Base-by-base conservation (phyloP, 2,888 invertebrate genomes). In the Apantesis nais region DNA sequence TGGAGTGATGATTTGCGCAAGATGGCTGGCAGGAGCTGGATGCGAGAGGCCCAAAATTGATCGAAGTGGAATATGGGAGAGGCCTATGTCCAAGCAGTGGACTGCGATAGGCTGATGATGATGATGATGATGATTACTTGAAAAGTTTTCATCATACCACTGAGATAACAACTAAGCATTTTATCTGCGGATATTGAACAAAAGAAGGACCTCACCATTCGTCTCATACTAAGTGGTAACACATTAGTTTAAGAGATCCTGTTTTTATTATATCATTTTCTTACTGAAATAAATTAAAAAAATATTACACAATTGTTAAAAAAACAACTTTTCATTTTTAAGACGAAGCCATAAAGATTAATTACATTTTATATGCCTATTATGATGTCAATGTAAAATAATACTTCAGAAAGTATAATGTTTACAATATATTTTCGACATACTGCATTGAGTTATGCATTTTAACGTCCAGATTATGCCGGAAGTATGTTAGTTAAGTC, bases 371-470 rank as follows among this genome's bases (percentile, higher is more conserved):
- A 48, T 31, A 48, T 41, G 29, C 5, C n/a, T 55, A 71, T 63
- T 60, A 72, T 48, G 2, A 62, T 63, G 69, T 68, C 29, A 71
- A 58, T 68, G 62, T 70, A 71, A 74, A 67, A 62, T 71, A 74
- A 70, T 73, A 68, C 52, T 61, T 60, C n/a, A 65, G 65, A 72
- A 73, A 73, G 72, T 68, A 44, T 37, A 58, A 75, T 70, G 76
- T 73, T 69, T 48, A 19, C 75, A 71, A 74, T 69, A 77, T 34
- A 58, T 52, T 52, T 52, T 52, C n/a, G n/a, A n/a, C 52, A n/a
- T 58, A 25, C 12, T 52, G 9, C 9, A 48, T 22, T 48, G 22
- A 22, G 25, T 12, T 55, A 55, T 25, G 25, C 25, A 55, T 12
- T 55, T 55, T 14, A 55, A 14, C 14, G 25, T 25, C 14, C n/a